Percentiles rank a stretch among this genome's conserved stretches.
phyloP scores from a whole-genome alignment of 2,113 vertebrate species.

The Eclectus roratus region DNA sequence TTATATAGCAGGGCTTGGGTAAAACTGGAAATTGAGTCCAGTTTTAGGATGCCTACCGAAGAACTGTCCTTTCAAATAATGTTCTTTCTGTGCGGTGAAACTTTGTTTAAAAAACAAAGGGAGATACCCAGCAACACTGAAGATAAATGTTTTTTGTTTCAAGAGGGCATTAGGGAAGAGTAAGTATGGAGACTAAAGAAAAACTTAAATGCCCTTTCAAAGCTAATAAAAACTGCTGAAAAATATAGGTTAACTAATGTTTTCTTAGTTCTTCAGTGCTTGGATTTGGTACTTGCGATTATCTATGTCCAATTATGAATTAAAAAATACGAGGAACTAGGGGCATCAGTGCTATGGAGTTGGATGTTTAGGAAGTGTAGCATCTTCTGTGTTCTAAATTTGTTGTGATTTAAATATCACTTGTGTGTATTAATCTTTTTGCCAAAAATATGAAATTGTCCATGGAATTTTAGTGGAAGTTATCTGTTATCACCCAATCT shows the following conservation, averaged over 20 bases:
- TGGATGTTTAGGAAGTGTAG: not conserved
- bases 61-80: not conserved
- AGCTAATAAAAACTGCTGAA: not conserved
- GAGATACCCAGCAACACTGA: not conserved
- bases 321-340: not conserved
- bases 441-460: not conserved
- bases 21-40: not conserved
- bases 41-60: not conserved
- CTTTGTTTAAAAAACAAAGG: not conserved
- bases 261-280: not conserved
- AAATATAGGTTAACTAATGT: not conserved
- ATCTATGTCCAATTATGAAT: not conserved
- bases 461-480: not conserved
- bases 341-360: not conserved
- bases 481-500: not conserved
- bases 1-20: not conserved
- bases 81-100: not conserved
- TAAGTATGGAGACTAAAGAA: not conserved
- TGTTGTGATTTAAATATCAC: not conserved
- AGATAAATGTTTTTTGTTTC: not conserved
- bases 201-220: not conserved
- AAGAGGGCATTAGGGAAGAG: not conserved
- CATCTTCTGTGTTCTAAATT: not conserved
- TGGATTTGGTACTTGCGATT: not conserved
- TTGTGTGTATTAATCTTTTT: not conserved